Percentiles rank a stretch among this genome's conserved stretches.
Conservation (phyloP, 1,140 invertebrate genomes). For the Drosophila bipectinata region DNA sequence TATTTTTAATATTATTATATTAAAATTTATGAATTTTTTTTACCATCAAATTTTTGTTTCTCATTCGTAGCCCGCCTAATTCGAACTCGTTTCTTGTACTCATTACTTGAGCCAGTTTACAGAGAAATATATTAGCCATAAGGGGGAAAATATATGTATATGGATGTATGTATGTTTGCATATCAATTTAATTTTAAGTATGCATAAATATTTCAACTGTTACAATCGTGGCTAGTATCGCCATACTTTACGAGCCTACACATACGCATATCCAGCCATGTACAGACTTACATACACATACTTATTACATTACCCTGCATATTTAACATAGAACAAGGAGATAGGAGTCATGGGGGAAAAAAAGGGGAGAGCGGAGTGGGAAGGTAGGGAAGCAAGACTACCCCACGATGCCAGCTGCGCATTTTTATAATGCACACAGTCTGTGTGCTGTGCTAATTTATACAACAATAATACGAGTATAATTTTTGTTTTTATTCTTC, state of each 20-base stretch:
- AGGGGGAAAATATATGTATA: background rate
- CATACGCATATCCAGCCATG: background rate
- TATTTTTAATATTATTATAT: no score
- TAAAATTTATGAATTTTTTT: no score
- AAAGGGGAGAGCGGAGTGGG: background rate
- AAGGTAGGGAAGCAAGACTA: conserved; percentile 14
- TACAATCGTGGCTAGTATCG: conserved; percentile 27
- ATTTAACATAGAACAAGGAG: conserved; percentile 40
- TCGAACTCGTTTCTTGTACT: conserved; percentile 1
- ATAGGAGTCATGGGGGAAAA: background rate
- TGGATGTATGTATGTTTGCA: conserved; percentile 17
- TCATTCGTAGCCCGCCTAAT: no score
- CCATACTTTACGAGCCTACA: conserved; percentile 28
- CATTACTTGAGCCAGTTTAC: conserved; percentile 22
- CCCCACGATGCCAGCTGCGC: conserved; percentile 56
- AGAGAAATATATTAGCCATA: background rate
- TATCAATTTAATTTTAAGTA: conserved; percentile 46
- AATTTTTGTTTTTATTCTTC: conserved; percentile 60
- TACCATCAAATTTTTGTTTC: background rate
- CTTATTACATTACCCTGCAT: conserved; percentile 51
- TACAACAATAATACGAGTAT: conserved; percentile 57
- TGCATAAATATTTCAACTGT: conserved; percentile 55
- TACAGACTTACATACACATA: background rate
- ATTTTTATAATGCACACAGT: conserved; percentile 56
- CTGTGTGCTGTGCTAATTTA: conserved; percentile 61